Evolutionary conservation across 2,113 vertebrate genomes (phyloP).

Genomic region (Varanus komodoensis): DNA sequence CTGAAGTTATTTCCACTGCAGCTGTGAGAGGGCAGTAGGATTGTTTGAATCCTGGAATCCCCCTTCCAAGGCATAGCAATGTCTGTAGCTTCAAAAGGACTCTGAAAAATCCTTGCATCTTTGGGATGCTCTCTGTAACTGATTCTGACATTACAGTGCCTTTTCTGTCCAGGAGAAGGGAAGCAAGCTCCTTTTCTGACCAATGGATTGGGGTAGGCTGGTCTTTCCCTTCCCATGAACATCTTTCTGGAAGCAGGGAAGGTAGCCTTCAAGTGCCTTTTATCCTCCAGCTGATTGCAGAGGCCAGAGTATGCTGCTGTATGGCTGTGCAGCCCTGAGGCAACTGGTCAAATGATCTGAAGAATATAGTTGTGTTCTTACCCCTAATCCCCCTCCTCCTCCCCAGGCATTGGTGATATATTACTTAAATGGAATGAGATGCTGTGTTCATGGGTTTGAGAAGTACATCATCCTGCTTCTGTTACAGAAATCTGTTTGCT

Average conservation of each 20-base stretch:
- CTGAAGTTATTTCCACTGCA: too few relatives aligned
- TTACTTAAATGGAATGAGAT: conserved; percentile 39
- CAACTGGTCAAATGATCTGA: neutral
- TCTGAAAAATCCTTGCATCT: too few relatives aligned
- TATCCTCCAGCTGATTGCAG: neutral
- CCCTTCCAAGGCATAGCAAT: too few relatives aligned
- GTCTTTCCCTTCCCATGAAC: neutral
- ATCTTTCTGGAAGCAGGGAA: neutral
- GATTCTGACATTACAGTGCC: too few relatives aligned
- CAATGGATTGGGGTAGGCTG: neutral
- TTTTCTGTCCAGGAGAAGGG: neutral
- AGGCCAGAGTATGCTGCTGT: neutral
- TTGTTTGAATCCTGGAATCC: too few relatives aligned
- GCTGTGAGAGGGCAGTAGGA: too few relatives aligned
- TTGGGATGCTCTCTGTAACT: too few relatives aligned
- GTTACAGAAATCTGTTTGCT: conserved; percentile 28
- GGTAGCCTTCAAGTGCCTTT: neutral
- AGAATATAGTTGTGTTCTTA: neutral
- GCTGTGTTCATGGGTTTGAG: conserved; percentile 35
- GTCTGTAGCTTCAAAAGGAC: too few relatives aligned
- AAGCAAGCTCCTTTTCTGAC: neutral
- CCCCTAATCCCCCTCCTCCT: too few relatives aligned
- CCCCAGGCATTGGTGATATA: neutral
- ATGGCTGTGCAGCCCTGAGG: neutral
- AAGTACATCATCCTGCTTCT: conserved; percentile 27